Conservation (phyloP, 2,888 invertebrate species). For the Ornithoptera alexandrae region DNA sequence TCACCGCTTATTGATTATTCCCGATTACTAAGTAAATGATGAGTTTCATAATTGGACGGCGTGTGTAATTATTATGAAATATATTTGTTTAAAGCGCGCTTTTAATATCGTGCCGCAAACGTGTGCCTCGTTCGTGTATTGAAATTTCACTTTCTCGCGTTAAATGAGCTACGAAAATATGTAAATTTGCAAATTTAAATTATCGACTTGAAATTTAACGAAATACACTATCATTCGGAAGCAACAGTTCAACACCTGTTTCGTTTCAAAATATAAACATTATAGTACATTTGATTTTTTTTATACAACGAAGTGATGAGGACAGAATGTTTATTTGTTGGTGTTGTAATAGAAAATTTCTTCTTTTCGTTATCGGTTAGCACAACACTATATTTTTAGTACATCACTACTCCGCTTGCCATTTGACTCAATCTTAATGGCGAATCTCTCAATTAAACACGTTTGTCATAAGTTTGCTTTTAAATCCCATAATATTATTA, state of each 20-base stretch:
- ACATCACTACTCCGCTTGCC: too few relatives aligned
- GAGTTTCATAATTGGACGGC: conserved; percentile 19
- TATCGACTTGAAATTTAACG: background rate
- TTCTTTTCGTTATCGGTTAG: too few relatives aligned
- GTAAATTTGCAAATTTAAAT: background rate
- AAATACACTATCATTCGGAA: background rate
- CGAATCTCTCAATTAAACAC: too few relatives aligned
- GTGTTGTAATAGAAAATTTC: too few relatives aligned
- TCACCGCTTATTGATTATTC: conserved; percentile 25
- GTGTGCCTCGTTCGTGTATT: background rate
- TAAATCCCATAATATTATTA: too few relatives aligned
- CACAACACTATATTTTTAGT: too few relatives aligned
- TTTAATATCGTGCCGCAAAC: background rate
- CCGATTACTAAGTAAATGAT: conserved; percentile 18
- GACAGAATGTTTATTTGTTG: too few relatives aligned
- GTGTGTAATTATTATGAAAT: conserved; percentile 2
- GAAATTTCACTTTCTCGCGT: background rate
- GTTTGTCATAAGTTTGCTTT: too few relatives aligned
- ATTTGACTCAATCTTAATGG: too few relatives aligned
- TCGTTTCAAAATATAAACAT: background rate
- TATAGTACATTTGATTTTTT: too few relatives aligned
- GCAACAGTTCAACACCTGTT: background rate
- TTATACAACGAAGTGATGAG: too few relatives aligned
- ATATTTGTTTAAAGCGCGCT: conserved; percentile 6
- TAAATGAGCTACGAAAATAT: background rate